These are phyloP conservation scores for Drosophila sechellia DNA, from an alignment of 1,140 invertebrate genomes.

Conservation along the genomic window DNA sequence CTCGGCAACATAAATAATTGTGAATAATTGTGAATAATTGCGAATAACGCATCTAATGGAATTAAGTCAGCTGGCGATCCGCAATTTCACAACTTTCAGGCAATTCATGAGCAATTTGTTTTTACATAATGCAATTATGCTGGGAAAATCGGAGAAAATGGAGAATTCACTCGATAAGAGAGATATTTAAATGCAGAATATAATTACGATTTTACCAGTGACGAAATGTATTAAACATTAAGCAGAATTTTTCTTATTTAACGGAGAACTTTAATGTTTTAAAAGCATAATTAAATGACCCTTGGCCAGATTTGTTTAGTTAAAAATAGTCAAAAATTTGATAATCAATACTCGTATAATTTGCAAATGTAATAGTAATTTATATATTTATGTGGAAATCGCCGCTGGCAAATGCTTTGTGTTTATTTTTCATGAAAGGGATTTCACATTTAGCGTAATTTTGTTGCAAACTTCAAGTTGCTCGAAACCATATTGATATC, in stretches of 20 bases:
- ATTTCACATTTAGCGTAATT: background rate
- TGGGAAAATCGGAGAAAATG: background rate
- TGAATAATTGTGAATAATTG: constrained; percentile 32
- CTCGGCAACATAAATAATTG: constrained; percentile 19
- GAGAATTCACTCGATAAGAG: background rate
- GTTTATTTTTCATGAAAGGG: background rate
- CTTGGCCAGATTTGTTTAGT: background rate
- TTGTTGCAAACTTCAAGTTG: too few species aligned
- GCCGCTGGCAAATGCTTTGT: constrained; percentile 7
- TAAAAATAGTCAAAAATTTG: background rate
- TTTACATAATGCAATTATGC: constrained; percentile 18
- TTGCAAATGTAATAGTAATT: background rate
- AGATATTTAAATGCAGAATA: constrained; percentile 1
- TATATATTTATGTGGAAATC: background rate
- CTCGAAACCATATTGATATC: too few species aligned
- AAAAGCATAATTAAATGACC: background rate
- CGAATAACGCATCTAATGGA: constrained; percentile 28
- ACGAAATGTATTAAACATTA: background rate
- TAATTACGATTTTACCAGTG: background rate
- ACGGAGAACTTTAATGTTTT: background rate
- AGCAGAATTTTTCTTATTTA: background rate
- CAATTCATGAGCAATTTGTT: background rate
- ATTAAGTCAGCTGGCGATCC: constrained; percentile 16
- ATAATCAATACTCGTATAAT: background rate
- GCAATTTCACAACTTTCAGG: background rate